phyloP scores from a whole-genome alignment of 2,113 vertebrate genomes.

The Hystrix cristata region DNA sequence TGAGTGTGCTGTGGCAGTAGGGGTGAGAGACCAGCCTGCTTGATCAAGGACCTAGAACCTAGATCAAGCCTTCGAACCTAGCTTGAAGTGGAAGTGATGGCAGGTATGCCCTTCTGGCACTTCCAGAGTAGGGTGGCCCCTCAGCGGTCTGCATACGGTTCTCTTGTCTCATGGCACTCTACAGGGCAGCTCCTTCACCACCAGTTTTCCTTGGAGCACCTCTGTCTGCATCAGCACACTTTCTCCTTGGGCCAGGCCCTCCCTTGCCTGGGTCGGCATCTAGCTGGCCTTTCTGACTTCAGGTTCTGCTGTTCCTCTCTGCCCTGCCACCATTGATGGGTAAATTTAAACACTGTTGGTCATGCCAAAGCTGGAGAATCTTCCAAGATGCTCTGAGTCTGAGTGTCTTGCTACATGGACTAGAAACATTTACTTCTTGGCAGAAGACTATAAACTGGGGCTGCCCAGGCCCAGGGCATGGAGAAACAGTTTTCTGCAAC shows the following conservation, averaged over 20 bases:
- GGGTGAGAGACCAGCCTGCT: background rate
- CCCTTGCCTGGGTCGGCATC: background rate
- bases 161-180: background rate
- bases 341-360: background rate
- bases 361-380: background rate
- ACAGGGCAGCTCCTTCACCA: background rate
- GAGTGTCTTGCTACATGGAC: background rate
- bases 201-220: background rate
- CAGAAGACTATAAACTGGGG: background rate
- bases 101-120: background rate
- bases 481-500: background rate
- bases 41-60: background rate
- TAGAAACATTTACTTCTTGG: background rate
- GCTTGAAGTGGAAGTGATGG: background rate
- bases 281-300: background rate
- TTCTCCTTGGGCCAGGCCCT: background rate
- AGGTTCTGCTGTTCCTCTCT: background rate
- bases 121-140: background rate
- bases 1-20: background rate
- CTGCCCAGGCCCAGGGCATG: background rate
- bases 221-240: background rate
- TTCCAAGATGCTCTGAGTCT: background rate
- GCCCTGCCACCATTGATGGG: background rate
- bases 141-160: fast-evolving
- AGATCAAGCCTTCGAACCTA: background rate